These are phyloP conservation scores for Cydia fagiglandana DNA, from an alignment of 1,140 invertebrate species.

Conservation along the genomic window DNA sequence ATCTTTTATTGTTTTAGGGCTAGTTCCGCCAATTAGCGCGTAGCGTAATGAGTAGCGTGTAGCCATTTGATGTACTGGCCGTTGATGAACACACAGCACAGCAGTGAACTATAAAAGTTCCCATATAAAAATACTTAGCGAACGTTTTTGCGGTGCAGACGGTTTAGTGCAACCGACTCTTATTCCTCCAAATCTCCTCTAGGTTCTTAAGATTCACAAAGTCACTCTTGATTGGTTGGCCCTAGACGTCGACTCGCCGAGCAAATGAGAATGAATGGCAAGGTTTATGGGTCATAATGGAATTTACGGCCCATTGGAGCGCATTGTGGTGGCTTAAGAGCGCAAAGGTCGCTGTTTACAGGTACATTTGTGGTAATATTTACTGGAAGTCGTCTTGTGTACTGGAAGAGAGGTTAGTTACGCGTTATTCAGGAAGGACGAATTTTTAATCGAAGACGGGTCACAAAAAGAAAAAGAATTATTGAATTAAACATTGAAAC, in stretches of 20 bases:
- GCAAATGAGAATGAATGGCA: slow-evolving; percentile 11
- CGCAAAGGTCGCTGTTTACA: slow-evolving; percentile 29
- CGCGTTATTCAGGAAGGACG: neutral
- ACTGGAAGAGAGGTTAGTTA: neutral
- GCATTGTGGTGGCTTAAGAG: slow-evolving; percentile 36
- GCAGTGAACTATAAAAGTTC: no score
- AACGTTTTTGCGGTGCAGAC: no score
- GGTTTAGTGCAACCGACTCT: no score
- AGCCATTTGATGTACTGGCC: no score
- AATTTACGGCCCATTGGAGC: slow-evolving; percentile 47
- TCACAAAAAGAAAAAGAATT: neutral
- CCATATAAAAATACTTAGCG: no score
- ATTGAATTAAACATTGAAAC: no score
- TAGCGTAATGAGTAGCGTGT: no score
- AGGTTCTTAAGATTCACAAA: no score
- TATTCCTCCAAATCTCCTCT: no score
- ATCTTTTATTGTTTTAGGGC: no score
- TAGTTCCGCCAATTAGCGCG: no score
- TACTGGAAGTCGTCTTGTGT: neutral
- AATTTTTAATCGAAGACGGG: neutral
- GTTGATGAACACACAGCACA: no score
- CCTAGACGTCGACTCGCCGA: neutral
- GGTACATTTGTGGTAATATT: slow-evolving; percentile 29
- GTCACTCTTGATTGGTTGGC: neutral
- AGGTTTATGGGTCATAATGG: slow-evolving; percentile 48